Base-by-base conservation (phyloP, 2,113 vertebrate genomes). In the Pygoscelis adeliae region DNA sequence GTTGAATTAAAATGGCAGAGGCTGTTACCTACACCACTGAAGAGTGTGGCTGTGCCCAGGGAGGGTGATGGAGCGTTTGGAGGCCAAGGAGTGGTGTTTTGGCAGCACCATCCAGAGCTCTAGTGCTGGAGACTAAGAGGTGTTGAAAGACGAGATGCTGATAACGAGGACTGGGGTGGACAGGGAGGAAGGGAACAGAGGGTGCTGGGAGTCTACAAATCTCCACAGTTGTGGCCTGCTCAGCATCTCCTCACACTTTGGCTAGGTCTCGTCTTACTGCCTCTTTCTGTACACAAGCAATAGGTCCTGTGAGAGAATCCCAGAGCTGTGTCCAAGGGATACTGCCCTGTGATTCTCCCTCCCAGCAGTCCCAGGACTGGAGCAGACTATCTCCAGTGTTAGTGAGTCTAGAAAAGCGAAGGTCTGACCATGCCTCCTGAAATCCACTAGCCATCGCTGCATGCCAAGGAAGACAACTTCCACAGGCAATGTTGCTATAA, bases 61-160 rank as follows among this genome's bases (percentile, higher is more conserved):
- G 22, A 84, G n/a, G 26, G 23, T 44, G 34, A 34, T 0, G 0
- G 47, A 82, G n/a, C 1, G 0, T 69, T 82, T 78, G 52, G 61
- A 89, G 65, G 38, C 69, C 49, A 67, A 61, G 62, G 40, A 80
- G 32, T 6, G 8, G 47, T 78, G 61, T 87, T 89, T 78, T 72
- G 70, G 69, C 49, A 92, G 58, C n/a, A 61, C 62, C 59, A 55
- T 76, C 59, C 65, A 65, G 46, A 84, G 18, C 15, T 83, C 49
- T 30, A 49, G n/a, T 1, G 4, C 56, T 65, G 65, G 58, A 95
- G 72, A 46, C 52, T 30, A 16, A 49, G 72, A 67, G 22, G 36
- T 83, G 56, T 56, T 83, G 67, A 79, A 78, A 69, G 79, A 86
- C 6, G 6, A 73, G 65, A 47, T 72, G 65, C 29, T 89, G 56